These are phyloP conservation scores for Porphyrio hochstetteri DNA, from an alignment of 2,113 vertebrate species.

Conservation along the genomic window DNA sequence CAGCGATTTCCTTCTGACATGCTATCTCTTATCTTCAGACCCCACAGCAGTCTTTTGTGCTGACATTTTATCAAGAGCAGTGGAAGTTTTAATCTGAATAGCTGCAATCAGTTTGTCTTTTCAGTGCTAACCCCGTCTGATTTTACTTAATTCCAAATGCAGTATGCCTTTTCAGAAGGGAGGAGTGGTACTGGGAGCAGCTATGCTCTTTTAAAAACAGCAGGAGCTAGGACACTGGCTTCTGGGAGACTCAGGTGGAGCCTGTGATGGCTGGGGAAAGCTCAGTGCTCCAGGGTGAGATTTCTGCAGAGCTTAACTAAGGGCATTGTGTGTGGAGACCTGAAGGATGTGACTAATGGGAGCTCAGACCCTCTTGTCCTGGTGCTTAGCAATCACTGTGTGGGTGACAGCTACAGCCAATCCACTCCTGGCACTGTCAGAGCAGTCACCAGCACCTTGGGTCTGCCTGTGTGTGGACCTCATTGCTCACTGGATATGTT, in stretches of 20 bases:
- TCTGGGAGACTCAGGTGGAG: not conserved
- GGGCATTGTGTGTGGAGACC: accelerated
- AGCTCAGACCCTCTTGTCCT: accelerated
- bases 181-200: not conserved
- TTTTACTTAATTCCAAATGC: not conserved
- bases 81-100: constrained; percentile 1
- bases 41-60: not conserved
- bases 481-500: accelerated
- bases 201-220: not conserved
- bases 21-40: not conserved
- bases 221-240: not conserved
- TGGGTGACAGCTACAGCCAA: accelerated
- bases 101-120: not conserved
- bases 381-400: not conserved
- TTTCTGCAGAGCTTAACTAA: not conserved
- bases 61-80: constrained; percentile 4
- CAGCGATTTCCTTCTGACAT: not conserved
- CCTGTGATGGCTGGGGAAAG: not conserved
- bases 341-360: not conserved
- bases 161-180: not conserved
- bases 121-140: not conserved
- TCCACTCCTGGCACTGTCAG: no score
- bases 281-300: not conserved
- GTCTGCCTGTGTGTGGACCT: accelerated
- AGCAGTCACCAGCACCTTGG: accelerated